These are phyloP conservation scores for Diarsia brunnea DNA, from an alignment of 2,888 invertebrate genomes.

Conservation along the genomic window DNA sequence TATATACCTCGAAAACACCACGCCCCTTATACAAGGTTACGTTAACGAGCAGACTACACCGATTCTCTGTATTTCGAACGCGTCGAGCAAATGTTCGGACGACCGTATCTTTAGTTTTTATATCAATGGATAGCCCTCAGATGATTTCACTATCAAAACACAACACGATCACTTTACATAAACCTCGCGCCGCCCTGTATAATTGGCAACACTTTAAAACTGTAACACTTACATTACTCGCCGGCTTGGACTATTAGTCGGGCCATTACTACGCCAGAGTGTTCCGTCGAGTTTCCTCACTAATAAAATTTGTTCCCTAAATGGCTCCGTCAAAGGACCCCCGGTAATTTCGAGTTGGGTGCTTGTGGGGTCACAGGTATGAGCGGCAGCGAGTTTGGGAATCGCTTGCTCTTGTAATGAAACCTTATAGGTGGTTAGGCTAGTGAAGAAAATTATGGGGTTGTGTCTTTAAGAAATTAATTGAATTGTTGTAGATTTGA, in stretches of 20 bases:
- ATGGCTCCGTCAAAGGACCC: slow-evolving; percentile 77
- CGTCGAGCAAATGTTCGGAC: no score
- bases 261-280: slow-evolving; percentile 63
- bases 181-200: slow-evolving; percentile 24
- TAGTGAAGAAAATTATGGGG: not conserved
- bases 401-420: not conserved
- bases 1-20: no score
- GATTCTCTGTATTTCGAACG: no score
- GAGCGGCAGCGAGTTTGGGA: slow-evolving; percentile 47
- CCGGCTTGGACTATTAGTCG: slow-evolving; percentile 60
- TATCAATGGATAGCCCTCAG: no score
- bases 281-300: slow-evolving; percentile 66
- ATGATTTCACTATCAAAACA: slow-evolving; percentile 4
- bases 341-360: slow-evolving; percentile 65
- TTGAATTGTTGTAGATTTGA: not conserved
- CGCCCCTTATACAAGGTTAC: no score
- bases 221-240: slow-evolving; percentile 58
- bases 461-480: no score
- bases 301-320: slow-evolving; percentile 79
- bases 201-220: slow-evolving; percentile 68
- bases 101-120: no score
- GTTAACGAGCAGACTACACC: no score
- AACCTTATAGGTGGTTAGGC: not conserved
- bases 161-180: slow-evolving; percentile 9
- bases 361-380: slow-evolving; percentile 31